Percentiles rank a stretch among this genome's conserved stretches.
These are phyloP conservation scores for Hippoglossus stenolepis DNA, from an alignment of 2,113 vertebrate genomes.

Conservation along the genomic window DNA sequence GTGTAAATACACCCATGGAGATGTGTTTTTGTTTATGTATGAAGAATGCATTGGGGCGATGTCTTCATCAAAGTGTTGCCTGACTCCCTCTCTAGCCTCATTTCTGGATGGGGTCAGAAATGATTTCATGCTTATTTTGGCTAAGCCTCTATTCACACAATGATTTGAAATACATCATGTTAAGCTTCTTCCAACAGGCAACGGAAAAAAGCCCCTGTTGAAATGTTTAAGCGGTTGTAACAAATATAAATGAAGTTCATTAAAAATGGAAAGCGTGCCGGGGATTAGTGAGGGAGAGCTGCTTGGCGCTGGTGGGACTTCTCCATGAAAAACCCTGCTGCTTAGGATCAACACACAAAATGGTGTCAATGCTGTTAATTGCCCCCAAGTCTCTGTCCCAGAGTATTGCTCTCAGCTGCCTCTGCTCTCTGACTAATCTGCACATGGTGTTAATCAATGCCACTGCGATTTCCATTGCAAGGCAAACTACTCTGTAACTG, in stretches of 20 bases:
- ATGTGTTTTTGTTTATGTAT: not conserved
- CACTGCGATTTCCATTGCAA: constrained; percentile 45
- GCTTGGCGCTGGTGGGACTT: constrained; percentile 28
- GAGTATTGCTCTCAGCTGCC: constrained; percentile 45
- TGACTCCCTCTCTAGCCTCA: not conserved
- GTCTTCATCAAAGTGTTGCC: constrained; percentile 33
- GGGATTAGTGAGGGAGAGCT: constrained; percentile 52
- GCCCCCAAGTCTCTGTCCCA: constrained; percentile 53
- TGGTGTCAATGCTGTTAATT: constrained; percentile 63
- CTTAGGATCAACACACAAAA: constrained; percentile 58
- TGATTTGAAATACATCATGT: constrained; percentile 54
- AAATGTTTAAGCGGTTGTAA: constrained; percentile 44
- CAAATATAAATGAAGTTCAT: constrained; percentile 65
- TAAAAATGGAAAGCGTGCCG: constrained; percentile 67
- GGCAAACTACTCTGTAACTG: constrained; percentile 20
- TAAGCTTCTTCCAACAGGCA: constrained; percentile 35
- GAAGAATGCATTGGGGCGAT: not conserved
- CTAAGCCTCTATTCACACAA: constrained; percentile 33
- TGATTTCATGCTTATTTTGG: constrained; percentile 44
- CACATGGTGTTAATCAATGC: constrained; percentile 47
- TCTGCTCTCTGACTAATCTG: constrained; percentile 44
- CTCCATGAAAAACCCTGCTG: constrained; percentile 38
- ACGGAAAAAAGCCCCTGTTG: constrained; percentile 1
- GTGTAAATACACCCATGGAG: not conserved
- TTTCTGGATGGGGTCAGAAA: constrained; percentile 35